Evolutionary conservation across 2,888 invertebrate genomes (phyloP), one percentile per base, ranked within the genome.

Genomic region (Bembecia ichneumoniformis): DNA sequence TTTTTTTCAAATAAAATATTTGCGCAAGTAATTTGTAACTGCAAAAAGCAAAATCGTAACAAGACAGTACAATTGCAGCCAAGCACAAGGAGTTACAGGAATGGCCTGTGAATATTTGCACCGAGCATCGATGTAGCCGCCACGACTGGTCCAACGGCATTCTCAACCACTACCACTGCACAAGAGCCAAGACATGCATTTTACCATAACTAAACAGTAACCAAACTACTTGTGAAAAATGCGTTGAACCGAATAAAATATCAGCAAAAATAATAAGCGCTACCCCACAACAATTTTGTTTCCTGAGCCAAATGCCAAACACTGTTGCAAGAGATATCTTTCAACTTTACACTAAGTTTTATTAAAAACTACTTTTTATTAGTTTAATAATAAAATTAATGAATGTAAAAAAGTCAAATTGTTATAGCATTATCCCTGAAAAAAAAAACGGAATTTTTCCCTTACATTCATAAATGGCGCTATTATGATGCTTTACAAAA

Each of bases 111-210:
- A 71, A 74, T 74, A 69, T 73, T 74, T 74, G 73, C 71, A 66
- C 59, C 62, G 67, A 61, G 67, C 61, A 63, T 43, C 50, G 40
- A 13, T 40, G 47, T 35, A 35, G 35, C 66, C 64, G 66, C 56
- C 57, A 59, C 55, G 71, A 82, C 80, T 76, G 68, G 80, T 79
- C 67, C 62, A 66, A 69, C 82, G 59, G 69, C 82, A 82, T 82
- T 82, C 82, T 72, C 73, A 57, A 58, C 60, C 63, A 62, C 65
- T 60, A 57, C 63, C 62, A 58, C 63, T 57, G 58, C 60, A 57
- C 58, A 54, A 58, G 58, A 57, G 60, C 20, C 52, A 46, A 45
- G 50, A 46, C 50, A 61, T 58, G 53, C 54, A 55, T 62, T n/a
- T 60, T 61, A 63, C 61, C 62, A 58, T 40, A 40, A 40, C 40